Evolutionary conservation across 2,888 invertebrate species (phyloP), one percentile per base, ranked within the genome.

Genomic region (Agriotes lineatus): DNA sequence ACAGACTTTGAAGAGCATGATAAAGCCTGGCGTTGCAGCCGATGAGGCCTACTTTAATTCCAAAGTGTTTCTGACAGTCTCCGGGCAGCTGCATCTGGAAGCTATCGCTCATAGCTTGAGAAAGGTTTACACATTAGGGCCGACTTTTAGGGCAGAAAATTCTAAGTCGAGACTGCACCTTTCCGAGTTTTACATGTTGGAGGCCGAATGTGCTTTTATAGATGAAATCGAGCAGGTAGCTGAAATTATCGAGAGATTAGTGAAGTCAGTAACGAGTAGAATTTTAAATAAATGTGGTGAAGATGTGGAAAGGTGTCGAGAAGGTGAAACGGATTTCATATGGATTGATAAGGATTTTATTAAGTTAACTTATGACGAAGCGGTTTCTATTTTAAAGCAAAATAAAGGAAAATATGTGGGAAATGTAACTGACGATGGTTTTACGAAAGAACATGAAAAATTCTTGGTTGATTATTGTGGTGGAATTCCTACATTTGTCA

Each of bases 141-240:
- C 98, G 9, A 95, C 95, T 3, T 99, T 99, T 83, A 87, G 97
- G 74, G 97, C 99, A 0, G 99, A 99, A 84, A 96, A 96, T 84
- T 93, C 94, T 0, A 91, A 90, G 79, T 93, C 95, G 0, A 87
- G 96, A 20, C 86, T 95, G 67, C 99, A 99, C 88, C 88, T 99
- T 78, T 90, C 96, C 1, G 99, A 99, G 84, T 99, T 99, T 87
- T 95, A 96, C 78, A 99, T 99, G 99, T 82, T 98, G 19, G 99
- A 99, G 86, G 94, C 93, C 1, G 99, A 99, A 84, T 78, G 93
- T 68, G 94, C 95, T 16, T 96, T 96, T 84, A 85, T 92, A 54
- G 86, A 91, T 33, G 85, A 86, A 12, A 80, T 96, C 60, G 84
- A 89, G 54, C 85, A 88, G 57, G 80, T 95, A 57, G 87, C 90